Base-by-base conservation (phyloP, 1,140 invertebrate genomes). In the Brachionus rotundiformis region DNA sequence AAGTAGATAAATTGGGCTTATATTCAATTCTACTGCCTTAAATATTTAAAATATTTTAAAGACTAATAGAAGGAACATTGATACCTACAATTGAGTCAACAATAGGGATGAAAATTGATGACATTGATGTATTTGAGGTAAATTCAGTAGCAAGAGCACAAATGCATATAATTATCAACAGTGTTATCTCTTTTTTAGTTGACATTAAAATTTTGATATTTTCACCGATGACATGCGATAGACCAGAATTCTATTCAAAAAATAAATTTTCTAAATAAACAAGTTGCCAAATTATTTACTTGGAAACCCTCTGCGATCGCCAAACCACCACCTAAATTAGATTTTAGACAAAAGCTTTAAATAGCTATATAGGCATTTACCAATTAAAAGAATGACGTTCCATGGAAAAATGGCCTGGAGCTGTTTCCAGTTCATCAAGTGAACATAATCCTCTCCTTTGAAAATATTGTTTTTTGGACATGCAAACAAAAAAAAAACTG, bases 81-180 rank as follows among this genome's bases (percentile, higher is more conserved):
- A n/a, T 4, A 0, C 49, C 16, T 81, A 81, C 79, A 23, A 81
- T 63, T 16, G 79, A 81, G 33, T 68, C 41, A 47, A 81, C 61
- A 4, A 81, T 81, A 16, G 79, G 79, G 11, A 81, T 65, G 10
- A 68, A 81, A 33, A 81, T 81, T n/a, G 79, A 81, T 13, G 79
- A 63, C 41, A 81, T 81, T 19, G 79, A 63, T 16, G 61, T 68
- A 36, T 81, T 81, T 44, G 79, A 81, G 10, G 79, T 81, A 49
- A 81, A 63, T 27, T 81, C 79, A 39, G 81, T 82, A 1, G 63
- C 33, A 19, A 81, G n/a, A 54, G 76, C 76, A 59, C 47, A 59
- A 11, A 79, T 39, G 11, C 31, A 39, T 10, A 59, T 79, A 2
- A 63, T 79, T 11, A 79, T 79, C 6, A 79, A 25, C 8, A 79